Conservation (phyloP, 2,888 invertebrate genomes). For the Tiphia femorata region DNA sequence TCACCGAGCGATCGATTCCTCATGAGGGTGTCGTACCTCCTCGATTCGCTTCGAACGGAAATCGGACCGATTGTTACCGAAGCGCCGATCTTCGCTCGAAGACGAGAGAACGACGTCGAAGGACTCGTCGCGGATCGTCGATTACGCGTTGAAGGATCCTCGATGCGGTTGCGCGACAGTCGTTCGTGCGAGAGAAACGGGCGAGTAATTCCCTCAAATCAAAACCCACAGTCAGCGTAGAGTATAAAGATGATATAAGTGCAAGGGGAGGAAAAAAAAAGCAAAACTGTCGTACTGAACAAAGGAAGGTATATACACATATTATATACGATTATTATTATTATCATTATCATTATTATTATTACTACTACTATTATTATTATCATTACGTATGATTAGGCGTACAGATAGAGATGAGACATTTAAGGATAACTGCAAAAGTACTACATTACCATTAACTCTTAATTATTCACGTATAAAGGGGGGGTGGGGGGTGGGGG, state of each 20-base stretch:
- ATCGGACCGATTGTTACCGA: no score
- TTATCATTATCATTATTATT: conserved; percentile 39
- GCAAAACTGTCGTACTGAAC: conserved; percentile 64
- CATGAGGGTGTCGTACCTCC: no score
- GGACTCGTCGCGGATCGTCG: neutral
- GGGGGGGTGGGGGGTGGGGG: no score
- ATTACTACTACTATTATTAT: conserved; percentile 38
- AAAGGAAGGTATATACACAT: conserved; percentile 48
- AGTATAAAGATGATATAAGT: conserved; percentile 62
- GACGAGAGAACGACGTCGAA: no score
- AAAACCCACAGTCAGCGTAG: conserved; percentile 67
- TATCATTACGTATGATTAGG: conserved; percentile 45
- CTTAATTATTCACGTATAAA: conserved; percentile 54
- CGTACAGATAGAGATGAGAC: no score
- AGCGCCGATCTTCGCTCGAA: no score
- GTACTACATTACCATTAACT: conserved; percentile 64
- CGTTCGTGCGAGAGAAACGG: conserved; percentile 29
- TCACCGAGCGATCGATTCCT: no score
- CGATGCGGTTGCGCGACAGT: conserved; percentile 4
- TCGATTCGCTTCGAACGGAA: no score
- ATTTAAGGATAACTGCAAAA: conserved; percentile 55
- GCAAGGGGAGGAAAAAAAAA: conserved; percentile 60
- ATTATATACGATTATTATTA: conserved; percentile 45
- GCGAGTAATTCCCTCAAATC: conserved; percentile 64
- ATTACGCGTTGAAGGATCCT: neutral